Percentiles rank a stretch among this genome's conserved stretches.
Evolutionary conservation across 2,797 vertebrate genomes (phyloP).

Genomic region (Gambelia wislizenii): DNA sequence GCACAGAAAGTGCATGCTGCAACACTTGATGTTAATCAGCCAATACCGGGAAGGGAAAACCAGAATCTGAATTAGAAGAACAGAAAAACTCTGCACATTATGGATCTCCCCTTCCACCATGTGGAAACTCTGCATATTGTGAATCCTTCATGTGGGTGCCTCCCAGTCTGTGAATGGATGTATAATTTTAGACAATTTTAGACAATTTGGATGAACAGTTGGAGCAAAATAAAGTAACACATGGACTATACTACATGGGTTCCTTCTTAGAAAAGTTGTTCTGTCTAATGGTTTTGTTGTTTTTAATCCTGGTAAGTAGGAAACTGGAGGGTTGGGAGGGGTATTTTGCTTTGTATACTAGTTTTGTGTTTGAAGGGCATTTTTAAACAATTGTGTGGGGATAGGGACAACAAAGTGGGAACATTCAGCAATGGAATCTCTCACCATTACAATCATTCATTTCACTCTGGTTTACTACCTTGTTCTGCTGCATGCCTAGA

Average conservation of each 20-base stretch:
- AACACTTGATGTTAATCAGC: too few species aligned
- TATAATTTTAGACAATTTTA: neutral
- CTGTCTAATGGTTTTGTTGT: neutral
- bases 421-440: neutral
- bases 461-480: too few species aligned
- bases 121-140: too few species aligned
- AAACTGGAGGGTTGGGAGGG: too few species aligned
- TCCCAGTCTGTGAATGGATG: too few species aligned
- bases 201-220: neutral
- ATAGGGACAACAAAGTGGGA: too few species aligned
- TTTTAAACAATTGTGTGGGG: neutral
- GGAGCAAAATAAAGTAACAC: neutral
- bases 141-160: too few species aligned
- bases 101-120: too few species aligned
- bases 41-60: too few species aligned
- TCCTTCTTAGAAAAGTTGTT: neutral
- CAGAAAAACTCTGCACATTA: too few species aligned
- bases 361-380: neutral
- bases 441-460: neutral
- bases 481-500: neutral
- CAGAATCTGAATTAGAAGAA: too few species aligned
- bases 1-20: too few species aligned
- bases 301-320: neutral
- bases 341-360: neutral
- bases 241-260: neutral